Percentiles rank a stretch among this genome's conserved stretches.
Evolutionary conservation across 2,888 invertebrate species (phyloP).

Genomic region (Apamea anceps): DNA sequence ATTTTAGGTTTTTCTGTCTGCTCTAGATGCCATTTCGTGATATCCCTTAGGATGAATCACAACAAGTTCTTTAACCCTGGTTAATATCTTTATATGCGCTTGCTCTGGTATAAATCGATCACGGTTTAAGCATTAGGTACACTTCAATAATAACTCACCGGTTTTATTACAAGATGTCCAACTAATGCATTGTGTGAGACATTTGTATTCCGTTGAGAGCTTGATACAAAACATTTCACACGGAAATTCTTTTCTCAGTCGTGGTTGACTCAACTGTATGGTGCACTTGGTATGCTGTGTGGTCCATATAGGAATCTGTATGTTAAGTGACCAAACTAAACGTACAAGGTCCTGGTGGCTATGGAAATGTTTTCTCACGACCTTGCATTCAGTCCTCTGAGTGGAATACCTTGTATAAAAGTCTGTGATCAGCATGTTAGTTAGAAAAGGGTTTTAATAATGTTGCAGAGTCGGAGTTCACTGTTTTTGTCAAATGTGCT

Average conservation of each 20-base stretch:
- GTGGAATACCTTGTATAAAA: neutral
- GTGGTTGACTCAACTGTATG: slow-evolving; percentile 28
- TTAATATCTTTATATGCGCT: slow-evolving; percentile 23
- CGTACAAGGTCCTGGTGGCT: slow-evolving; percentile 5
- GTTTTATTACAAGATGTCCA: slow-evolving; percentile 52
- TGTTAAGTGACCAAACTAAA: slow-evolving; percentile 28
- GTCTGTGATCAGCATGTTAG: neutral
- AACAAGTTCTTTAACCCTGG: slow-evolving; percentile 7
- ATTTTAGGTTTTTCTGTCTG: neutral
- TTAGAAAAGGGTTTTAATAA: neutral
- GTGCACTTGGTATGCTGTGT: slow-evolving; percentile 42
- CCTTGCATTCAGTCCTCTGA: neutral
- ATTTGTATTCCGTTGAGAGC: slow-evolving; percentile 53
- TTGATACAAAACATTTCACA: slow-evolving; percentile 47
- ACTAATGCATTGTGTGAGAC: slow-evolving; percentile 12
- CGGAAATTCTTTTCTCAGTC: slow-evolving; percentile 36
- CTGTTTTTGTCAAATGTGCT: neutral
- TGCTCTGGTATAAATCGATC: slow-evolving; percentile 40
- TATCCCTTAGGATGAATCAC: neutral
- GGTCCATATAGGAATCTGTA: slow-evolving; percentile 36
- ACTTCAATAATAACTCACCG: slow-evolving; percentile 35
- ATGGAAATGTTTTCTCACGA: slow-evolving; percentile 24
- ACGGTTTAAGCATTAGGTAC: slow-evolving; percentile 32
- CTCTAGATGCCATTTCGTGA: neutral
- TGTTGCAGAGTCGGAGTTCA: neutral